phyloP scores from a whole-genome alignment of 2,113 vertebrate species.

The Rhynchopsitta pachyrhyncha region DNA sequence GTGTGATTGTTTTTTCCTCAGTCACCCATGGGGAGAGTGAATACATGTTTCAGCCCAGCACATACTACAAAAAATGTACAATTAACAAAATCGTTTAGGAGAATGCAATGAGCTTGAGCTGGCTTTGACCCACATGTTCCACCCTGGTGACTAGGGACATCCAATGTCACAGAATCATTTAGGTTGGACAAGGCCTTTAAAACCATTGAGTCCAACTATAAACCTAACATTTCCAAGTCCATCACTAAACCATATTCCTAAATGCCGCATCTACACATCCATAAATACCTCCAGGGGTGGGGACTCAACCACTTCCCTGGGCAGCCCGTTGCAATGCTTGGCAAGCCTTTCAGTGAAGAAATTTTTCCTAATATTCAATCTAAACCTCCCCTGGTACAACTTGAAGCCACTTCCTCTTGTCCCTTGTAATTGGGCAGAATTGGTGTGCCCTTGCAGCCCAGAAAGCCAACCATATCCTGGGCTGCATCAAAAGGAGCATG shows the following conservation, averaged over 20 bases:
- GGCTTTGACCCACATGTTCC: accelerated
- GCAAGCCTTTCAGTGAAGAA: not conserved
- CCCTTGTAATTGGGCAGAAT: not conserved
- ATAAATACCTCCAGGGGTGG: accelerated
- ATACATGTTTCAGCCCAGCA: accelerated
- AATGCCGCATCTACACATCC: accelerated
- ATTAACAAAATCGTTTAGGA: not conserved
- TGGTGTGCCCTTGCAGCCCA: too few relatives aligned
- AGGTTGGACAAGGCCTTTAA: not conserved
- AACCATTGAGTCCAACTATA: accelerated
- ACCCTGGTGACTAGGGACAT: not conserved
- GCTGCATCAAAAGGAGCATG: too few relatives aligned
- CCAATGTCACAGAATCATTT: not conserved
- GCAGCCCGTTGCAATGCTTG: not conserved
- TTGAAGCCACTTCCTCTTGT: not conserved
- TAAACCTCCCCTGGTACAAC: not conserved
- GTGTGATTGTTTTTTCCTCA: not conserved
- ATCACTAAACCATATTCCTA: accelerated
- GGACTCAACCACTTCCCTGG: not conserved
- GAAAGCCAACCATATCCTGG: too few relatives aligned
- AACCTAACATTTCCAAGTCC: not conserved
- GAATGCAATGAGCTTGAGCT: not conserved
- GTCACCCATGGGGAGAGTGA: not conserved
- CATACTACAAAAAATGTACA: not conserved
- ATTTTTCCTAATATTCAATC: not conserved